phyloP scores from a whole-genome alignment of 2,113 vertebrate species.

The Coregonus clupeaformis region DNA sequence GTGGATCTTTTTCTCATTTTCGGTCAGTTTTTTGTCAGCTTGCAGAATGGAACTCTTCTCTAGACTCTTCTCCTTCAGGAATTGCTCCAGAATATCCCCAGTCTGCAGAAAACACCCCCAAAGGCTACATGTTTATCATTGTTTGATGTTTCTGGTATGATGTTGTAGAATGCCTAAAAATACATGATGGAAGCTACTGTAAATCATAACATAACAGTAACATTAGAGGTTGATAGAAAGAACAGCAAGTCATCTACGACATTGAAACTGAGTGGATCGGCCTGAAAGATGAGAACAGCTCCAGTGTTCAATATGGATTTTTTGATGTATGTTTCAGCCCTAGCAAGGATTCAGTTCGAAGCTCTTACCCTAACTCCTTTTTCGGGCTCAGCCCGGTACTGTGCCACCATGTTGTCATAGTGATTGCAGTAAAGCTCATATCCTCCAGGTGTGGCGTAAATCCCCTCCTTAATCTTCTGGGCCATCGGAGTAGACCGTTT shows the following conservation, averaged over 20 bases:
- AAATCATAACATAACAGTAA: neutral
- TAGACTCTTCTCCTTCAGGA: conserved; percentile 16
- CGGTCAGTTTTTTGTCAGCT: too few species aligned
- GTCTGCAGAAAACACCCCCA: too few species aligned
- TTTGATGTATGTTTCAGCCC: too few species aligned
- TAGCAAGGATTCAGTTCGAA: neutral
- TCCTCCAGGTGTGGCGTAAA: conserved; percentile 51
- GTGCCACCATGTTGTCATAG: conserved; percentile 21
- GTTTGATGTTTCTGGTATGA: too few species aligned
- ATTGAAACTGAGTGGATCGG: neutral
- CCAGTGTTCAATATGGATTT: too few species aligned
- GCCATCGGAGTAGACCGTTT: conserved; percentile 27
- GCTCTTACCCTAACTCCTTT: conserved; percentile 57
- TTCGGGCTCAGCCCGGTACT: conserved; percentile 28
- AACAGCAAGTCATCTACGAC: neutral
- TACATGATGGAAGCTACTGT: too few species aligned
- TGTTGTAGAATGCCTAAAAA: too few species aligned
- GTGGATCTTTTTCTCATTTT: too few species aligned
- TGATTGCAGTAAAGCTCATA: conserved; percentile 43
- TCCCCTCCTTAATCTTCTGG: conserved; percentile 17
- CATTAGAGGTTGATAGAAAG: neutral
- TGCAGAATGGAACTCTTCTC: conserved; percentile 29
- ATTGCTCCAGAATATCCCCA: conserved; percentile 14
- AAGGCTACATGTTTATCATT: conserved; percentile 21
- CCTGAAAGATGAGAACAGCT: too few species aligned